Conservation (phyloP, 2,888 invertebrate species). For the Tenthredo distinguenda region DNA sequence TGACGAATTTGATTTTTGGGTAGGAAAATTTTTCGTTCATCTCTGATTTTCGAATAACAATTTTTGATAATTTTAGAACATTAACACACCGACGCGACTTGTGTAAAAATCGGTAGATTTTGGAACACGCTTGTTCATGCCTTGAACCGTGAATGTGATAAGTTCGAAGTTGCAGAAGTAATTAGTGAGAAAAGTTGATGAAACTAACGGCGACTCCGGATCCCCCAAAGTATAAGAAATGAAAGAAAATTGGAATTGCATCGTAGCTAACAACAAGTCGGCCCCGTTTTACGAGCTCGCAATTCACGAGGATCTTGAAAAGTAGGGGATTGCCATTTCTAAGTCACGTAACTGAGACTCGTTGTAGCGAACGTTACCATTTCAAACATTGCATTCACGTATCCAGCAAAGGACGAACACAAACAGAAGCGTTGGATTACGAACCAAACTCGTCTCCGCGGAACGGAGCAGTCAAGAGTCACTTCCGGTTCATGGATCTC, state of each 20-base stretch:
- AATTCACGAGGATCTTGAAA: constrained; percentile 7
- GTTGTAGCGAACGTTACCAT: constrained; percentile 35
- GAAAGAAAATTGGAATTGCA: not conserved
- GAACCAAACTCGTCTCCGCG: constrained; percentile 32
- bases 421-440: constrained; percentile 43
- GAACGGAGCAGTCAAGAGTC: constrained; percentile 38
- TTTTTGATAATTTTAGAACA: not conserved
- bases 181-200: not conserved
- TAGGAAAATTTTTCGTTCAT: not conserved
- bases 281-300: not conserved
- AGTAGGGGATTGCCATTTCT: constrained; percentile 31
- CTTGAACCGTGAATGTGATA: not conserved
- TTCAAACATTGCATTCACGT: constrained; percentile 49
- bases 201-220: not conserved
- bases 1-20: too few relatives aligned
- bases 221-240: not conserved
- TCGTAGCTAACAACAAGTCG: not conserved
- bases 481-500: constrained; percentile 42
- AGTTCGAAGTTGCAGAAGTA: not conserved
- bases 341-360: constrained; percentile 38
- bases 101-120: not conserved
- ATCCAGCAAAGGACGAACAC: constrained; percentile 35
- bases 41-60: not conserved
- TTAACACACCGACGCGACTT: too few relatives aligned
- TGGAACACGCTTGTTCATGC: not conserved